Conservation (phyloP, 64 coral and sea anemone genomes). For the Anthopleura sola region DNA sequence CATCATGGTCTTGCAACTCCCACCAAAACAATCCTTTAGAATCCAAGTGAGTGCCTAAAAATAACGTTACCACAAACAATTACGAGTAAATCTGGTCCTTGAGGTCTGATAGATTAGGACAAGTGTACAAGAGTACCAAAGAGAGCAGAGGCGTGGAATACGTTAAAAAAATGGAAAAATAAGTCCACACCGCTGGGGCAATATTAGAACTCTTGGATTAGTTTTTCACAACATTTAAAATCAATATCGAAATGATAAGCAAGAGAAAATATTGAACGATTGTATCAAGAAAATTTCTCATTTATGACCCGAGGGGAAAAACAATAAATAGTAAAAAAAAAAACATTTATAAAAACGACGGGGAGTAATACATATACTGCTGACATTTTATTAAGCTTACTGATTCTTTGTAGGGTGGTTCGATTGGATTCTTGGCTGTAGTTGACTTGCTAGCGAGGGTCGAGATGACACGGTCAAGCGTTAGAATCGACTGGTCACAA, state of each 20-base stretch:
- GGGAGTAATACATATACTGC: background rate
- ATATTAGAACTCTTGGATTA: background rate
- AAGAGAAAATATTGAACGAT: background rate
- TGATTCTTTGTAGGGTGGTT: conserved; percentile 78
- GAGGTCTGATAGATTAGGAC: background rate
- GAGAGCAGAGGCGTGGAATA: background rate
- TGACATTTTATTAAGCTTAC: conserved; percentile 15
- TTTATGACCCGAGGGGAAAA: background rate
- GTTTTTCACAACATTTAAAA: background rate
- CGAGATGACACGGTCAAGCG: conserved; percentile 87
- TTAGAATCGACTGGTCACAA: conserved; percentile 66
- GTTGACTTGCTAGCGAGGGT: conserved; percentile 64
- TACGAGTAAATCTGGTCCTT: background rate
- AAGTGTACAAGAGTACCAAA: background rate
- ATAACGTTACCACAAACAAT: background rate
- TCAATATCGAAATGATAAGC: background rate
- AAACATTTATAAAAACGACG: background rate
- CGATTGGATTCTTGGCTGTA: conserved; percentile 22
- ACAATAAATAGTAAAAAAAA: background rate
- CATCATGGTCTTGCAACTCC: conserved; percentile 93
- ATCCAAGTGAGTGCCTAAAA: conserved; percentile 89
- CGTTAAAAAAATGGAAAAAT: background rate
- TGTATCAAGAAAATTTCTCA: background rate
- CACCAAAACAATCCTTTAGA: conserved; percentile 94
- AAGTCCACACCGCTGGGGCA: background rate